Evolutionary conservation across 1,140 invertebrate species (phyloP).

Genomic region (Megalopta genalis): DNA sequence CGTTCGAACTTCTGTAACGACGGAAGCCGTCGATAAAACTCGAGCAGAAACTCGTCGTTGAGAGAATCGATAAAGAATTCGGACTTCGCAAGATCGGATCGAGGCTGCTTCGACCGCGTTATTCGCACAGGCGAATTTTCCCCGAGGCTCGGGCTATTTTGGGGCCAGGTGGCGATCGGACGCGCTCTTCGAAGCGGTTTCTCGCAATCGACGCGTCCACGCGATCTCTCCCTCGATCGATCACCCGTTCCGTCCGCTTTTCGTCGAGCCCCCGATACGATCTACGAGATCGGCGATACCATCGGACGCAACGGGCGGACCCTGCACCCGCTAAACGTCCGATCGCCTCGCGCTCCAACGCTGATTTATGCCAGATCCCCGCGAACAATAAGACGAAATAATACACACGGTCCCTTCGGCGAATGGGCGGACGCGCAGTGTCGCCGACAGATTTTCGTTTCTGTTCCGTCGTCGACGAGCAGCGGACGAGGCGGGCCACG

Average conservation of each 20-base stretch:
- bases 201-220: neutral
- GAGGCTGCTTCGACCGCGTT: too few relatives aligned
- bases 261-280: constrained; percentile 32
- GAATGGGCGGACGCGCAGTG: too few relatives aligned
- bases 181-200: neutral
- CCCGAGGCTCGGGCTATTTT: neutral
- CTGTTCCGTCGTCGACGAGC: neutral
- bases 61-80: too few relatives aligned
- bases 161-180: neutral
- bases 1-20: too few relatives aligned
- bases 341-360: neutral
- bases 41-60: too few relatives aligned
- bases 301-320: constrained; percentile 44
- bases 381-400: too few relatives aligned
- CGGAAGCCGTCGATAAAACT: too few relatives aligned
- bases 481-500: neutral
- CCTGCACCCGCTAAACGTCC: constrained; percentile 25
- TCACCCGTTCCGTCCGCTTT: constrained; percentile 33
- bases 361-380: constrained; percentile 25
- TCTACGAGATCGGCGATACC: constrained; percentile 42
- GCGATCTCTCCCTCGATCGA: constrained; percentile 29
- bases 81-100: too few relatives aligned
- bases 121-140: neutral
- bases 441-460: too few relatives aligned
- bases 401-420: too few relatives aligned